phyloP scores from a whole-genome alignment of 2,797 vertebrate species.

The Onychomys arenicola region DNA sequence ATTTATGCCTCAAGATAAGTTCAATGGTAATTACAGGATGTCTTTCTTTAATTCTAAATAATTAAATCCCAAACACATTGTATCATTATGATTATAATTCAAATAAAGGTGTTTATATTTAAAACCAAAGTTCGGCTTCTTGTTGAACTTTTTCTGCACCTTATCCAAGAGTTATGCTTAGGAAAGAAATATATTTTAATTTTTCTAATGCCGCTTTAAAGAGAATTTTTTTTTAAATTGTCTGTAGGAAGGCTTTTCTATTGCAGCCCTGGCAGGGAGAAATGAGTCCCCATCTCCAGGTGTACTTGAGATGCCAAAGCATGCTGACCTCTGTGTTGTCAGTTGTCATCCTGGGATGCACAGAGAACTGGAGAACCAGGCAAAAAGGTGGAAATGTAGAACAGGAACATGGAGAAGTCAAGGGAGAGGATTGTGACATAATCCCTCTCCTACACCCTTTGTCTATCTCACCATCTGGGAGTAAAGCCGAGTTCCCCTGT shows the following conservation, averaged over 20 bases:
- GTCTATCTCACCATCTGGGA: background rate
- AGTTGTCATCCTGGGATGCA: background rate
- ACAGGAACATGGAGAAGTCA: background rate
- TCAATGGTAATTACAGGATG: conserved; percentile 87
- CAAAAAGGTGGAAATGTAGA: background rate
- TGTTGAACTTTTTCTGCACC: conserved; percentile 75
- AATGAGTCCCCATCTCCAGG: background rate
- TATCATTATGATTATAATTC: conserved; percentile 75
- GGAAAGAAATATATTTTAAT: conserved; percentile 66
- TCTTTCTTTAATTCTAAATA: conserved; percentile 87
- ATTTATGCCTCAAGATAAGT: conserved; percentile 87
- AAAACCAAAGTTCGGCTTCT: conserved; percentile 81
- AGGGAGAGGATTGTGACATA: background rate
- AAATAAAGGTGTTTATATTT: conserved; percentile 82
- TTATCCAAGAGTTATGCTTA: conserved; percentile 62
- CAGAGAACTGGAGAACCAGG: conserved; percentile 1
- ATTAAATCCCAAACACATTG: conserved; percentile 85
- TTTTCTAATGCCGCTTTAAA: conserved; percentile 69
- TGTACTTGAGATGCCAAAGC: background rate
- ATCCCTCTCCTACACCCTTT: background rate
- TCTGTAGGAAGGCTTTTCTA: conserved; percentile 35
- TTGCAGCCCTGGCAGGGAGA: conserved; percentile 3
- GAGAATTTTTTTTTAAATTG: conserved; percentile 43
- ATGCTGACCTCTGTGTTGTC: background rate
- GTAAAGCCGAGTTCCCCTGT: background rate